Percentiles rank a stretch among this genome's conserved stretches.
phyloP scores from a whole-genome alignment of 2,113 vertebrate species.

The Oreochromis spilurus region DNA sequence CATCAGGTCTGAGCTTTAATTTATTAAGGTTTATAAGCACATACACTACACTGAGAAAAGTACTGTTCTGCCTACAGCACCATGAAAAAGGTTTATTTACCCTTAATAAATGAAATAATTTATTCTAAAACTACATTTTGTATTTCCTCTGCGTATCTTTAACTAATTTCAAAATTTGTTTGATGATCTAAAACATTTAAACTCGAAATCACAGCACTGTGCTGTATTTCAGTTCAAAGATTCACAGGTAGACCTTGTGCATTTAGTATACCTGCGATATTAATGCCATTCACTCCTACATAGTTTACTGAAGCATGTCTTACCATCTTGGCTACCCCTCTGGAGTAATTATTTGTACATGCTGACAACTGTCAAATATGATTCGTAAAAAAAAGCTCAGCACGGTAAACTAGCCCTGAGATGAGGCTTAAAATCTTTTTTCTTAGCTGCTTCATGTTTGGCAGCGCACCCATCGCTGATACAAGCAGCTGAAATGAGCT shows the following conservation, averaged over 20 bases:
- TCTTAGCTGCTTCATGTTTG: not conserved
- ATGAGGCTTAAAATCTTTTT: not conserved
- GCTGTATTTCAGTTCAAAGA: too few relatives aligned
- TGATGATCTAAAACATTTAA: too few relatives aligned
- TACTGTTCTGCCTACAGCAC: not conserved
- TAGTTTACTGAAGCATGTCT: not conserved
- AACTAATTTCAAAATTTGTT: too few relatives aligned
- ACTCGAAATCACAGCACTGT: too few relatives aligned
- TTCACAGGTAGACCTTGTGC: too few relatives aligned
- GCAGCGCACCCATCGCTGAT: not conserved
- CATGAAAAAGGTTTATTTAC: not conserved
- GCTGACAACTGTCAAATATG: not conserved
- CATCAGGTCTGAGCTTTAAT: not conserved
- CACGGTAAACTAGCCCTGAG: fast-evolving
- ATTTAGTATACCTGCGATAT: not conserved
- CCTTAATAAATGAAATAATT: not conserved
- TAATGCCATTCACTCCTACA: not conserved
- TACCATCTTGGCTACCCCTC: not conserved
- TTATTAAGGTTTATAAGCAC: not conserved
- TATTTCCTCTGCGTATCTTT: too few relatives aligned
- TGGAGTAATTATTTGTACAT: not conserved
- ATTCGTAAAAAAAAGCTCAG: not conserved
- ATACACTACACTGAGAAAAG: not conserved
- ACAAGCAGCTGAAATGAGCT: not conserved
- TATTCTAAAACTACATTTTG: not conserved